Conservation (phyloP, 2,113 vertebrate species). For the Cyprinus carpio region DNA sequence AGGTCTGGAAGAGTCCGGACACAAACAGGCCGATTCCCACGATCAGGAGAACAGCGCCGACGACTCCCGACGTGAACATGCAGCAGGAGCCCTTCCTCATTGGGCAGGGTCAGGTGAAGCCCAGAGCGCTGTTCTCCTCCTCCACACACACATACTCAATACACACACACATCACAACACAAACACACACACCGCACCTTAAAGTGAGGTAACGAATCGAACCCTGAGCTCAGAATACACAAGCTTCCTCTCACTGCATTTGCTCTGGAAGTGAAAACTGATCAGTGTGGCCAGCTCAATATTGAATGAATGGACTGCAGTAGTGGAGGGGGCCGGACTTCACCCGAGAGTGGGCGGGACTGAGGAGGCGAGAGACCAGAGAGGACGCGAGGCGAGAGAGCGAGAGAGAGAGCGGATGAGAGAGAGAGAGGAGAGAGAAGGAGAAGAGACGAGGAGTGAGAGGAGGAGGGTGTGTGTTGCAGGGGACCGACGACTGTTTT, state of each 20-base stretch:
- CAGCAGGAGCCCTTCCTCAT: constrained; percentile 71
- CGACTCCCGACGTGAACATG: constrained; percentile 62
- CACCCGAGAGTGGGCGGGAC: neutral
- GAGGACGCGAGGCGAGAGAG: neutral
- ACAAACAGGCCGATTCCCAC: constrained; percentile 65
- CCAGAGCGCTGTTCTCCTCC: neutral
- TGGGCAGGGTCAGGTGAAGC: constrained; percentile 40
- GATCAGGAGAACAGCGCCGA: constrained; percentile 66
- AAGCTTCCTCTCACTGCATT: constrained; percentile 12
- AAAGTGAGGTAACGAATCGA: neutral
- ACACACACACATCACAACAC: too few species aligned
- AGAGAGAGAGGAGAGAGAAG: neutral
- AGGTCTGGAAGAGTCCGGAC: constrained; percentile 62
- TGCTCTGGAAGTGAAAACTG: neutral
- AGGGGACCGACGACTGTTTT: constrained; percentile 1
- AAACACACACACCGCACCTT: too few species aligned
- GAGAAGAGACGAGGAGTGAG: neutral
- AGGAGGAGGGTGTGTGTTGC: neutral
- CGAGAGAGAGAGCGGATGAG: neutral
- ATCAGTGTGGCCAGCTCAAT: neutral
- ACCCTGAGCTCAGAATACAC: neutral
- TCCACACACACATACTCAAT: constrained; percentile 35
- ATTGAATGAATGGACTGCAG: constrained; percentile 38
- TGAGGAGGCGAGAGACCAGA: neutral
- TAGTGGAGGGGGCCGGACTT: neutral